Evolutionary conservation across 1,140 invertebrate species (phyloP), one percentile per base, ranked within the genome.

Genomic region (Macrocentrus cingulum): DNA sequence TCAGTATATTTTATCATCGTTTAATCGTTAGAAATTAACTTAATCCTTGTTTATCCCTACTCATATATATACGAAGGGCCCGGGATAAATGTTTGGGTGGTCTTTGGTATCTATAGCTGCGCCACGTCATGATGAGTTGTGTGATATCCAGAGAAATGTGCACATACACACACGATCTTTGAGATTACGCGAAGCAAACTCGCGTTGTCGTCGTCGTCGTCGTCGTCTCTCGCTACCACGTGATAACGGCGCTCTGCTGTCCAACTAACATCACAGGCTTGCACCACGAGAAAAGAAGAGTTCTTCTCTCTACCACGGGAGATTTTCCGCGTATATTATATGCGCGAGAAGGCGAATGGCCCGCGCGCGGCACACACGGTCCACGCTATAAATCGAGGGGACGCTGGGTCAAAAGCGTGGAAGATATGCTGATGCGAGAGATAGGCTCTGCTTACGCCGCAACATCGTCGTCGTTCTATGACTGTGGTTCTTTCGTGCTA

Each of bases 351-450:
- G 36, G 41, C 18, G 42, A 56, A 46, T 36, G 52, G 23, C 23
- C 18, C 16, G 44, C 22, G 41, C 20, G 29, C 45, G 37, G 23
- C 11, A 23, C 39, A 19, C 9, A 13, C 25, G 36, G 41, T 59
- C 51, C 51, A n/a, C 48, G 52, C 52, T 55, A 60, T 60, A 60
- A 60, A 60, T 60, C 58, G 58, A 49, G 58, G 37, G 58, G 46
- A 60, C 52, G 58, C 55, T 60, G 32, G 58, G 58, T 60, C 58
- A 60, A 54, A 50, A 55, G 44, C 51, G 50, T 55, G 58, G 51
- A 55, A 50, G 58, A 55, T 54, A 51, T 51, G 44, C 50, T 54
- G 58, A 60, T 60, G 58, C 32, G 46, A 45, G 41, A 60, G 51
- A 60, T 55, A 60, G 54, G 11, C 29, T 48, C 32, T 19, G 49